Evolutionary conservation across 1,140 invertebrate genomes (phyloP).

Genomic region (Orchestia grillus): DNA sequence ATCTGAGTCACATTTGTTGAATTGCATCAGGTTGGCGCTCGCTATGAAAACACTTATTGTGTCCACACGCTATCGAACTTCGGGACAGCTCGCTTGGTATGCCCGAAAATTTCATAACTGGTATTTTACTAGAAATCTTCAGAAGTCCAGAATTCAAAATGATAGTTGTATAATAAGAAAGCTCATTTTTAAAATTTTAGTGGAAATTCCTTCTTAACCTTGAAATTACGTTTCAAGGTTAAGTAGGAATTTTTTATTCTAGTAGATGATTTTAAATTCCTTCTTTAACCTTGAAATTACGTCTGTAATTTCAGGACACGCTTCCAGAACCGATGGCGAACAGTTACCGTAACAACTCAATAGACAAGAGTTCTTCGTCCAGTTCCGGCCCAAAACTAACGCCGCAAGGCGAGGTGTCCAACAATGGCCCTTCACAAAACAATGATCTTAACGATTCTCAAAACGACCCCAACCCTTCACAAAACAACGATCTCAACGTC

Average conservation of each 20-base stretch:
- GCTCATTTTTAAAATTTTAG: too few relatives aligned
- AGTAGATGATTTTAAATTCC: background rate
- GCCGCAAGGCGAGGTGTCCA: background rate
- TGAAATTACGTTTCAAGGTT: too few relatives aligned
- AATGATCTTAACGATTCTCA: constrained; percentile 18
- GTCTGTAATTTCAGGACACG: background rate
- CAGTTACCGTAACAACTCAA: background rate
- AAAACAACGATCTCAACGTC: constrained; percentile 39
- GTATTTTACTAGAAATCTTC: background rate
- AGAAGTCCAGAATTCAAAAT: too few relatives aligned
- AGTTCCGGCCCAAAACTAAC: background rate
- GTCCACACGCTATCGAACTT: background rate
- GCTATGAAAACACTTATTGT: background rate
- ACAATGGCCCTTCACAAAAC: background rate
- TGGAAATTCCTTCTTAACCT: too few relatives aligned
- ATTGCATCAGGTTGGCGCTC: background rate
- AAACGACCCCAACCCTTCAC: background rate
- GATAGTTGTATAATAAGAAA: too few relatives aligned
- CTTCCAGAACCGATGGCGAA: background rate
- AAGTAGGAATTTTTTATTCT: background rate
- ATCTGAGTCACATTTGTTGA: background rate
- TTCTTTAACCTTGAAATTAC: background rate
- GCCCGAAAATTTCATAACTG: background rate
- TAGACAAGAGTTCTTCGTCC: background rate
- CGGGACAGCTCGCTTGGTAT: background rate